A percentile compares a stretch with the other conserved stretches of the same genome.
phyloP scores from a whole-genome alignment of 2,888 invertebrate genomes.

The Meandrusa payeni region DNA sequence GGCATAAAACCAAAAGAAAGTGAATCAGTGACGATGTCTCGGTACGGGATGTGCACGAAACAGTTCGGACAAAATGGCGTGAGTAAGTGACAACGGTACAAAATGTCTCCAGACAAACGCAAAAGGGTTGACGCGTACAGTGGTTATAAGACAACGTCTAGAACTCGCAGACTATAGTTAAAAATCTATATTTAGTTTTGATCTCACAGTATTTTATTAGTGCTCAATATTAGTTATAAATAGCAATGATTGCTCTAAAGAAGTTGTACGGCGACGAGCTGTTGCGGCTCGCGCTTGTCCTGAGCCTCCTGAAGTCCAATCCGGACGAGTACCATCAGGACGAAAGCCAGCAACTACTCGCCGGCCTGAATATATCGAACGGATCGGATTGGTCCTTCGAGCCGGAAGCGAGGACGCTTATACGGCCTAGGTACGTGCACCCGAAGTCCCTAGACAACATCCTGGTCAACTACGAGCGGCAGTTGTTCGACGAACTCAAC shows the following conservation, averaged over 20 bases:
- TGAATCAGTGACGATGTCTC: slow-evolving; percentile 52
- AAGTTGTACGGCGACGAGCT: slow-evolving; percentile 91
- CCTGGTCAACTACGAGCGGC: slow-evolving; percentile 85
- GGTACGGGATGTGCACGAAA: slow-evolving; percentile 37
- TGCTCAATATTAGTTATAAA: slow-evolving; percentile 52
- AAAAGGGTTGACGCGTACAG: slow-evolving; percentile 54
- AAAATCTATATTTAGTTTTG: slow-evolving; percentile 32
- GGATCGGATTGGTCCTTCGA: slow-evolving; percentile 86
- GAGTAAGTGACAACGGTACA: slow-evolving; percentile 53
- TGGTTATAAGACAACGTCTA: slow-evolving; percentile 33
- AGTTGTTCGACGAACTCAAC: slow-evolving; percentile 87
- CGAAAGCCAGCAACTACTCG: slow-evolving; percentile 71
- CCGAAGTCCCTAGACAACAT: slow-evolving; percentile 87
- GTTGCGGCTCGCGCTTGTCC: slow-evolving; percentile 88
- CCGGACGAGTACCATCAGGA: slow-evolving; percentile 85
- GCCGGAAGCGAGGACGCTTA: slow-evolving; percentile 75
- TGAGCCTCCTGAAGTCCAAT: slow-evolving; percentile 89
- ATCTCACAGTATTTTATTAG: slow-evolving; percentile 70
- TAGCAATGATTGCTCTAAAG: slow-evolving; percentile 88
- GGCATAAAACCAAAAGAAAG: slow-evolving; percentile 41
- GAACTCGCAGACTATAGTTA: slow-evolving; percentile 38
- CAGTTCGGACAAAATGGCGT: slow-evolving; percentile 30
- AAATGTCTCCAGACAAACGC: slow-evolving; percentile 71
- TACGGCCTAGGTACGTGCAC: slow-evolving; percentile 83
- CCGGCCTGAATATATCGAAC: slow-evolving; percentile 82